Conservation (phyloP, 2,113 vertebrate genomes). For the human (Homo sapiens) region GRCh38 chr14:44955001-44955500, state of each 20-base stretch:
- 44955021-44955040: not conserved
- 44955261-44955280: no score
- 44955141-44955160: not conserved
- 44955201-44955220: not conserved
- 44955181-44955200: not conserved
- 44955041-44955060: not conserved
- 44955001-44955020: not conserved
- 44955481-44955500: conserved; percentile 4
- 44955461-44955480: not conserved
- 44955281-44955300: not conserved
- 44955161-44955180: not conserved
- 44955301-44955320: conserved; percentile 18
- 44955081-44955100: not conserved
- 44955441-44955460: not conserved
- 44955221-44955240: not conserved
- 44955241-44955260: not conserved
- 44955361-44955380: not conserved
- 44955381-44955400: not conserved
- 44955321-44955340: not conserved
- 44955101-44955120: not conserved
- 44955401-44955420: not conserved
- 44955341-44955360: not conserved
- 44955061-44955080: not conserved
- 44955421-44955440: not conserved
- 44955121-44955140: not conserved